Evolutionary conservation across 2,888 invertebrate species (phyloP).

Genomic region (Nematopogon swammerdamellus): DNA sequence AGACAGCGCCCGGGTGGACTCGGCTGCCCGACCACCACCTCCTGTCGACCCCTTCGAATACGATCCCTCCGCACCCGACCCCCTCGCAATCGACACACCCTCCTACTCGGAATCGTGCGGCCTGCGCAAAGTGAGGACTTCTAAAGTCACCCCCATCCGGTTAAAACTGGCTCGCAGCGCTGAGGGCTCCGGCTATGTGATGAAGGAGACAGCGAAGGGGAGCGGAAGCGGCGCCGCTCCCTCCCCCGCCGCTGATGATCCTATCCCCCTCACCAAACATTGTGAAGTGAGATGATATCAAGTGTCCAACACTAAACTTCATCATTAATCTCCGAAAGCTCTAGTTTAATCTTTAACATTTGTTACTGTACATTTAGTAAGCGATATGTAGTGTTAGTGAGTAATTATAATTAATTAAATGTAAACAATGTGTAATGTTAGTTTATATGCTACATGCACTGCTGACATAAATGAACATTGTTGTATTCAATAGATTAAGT

Average conservation of each 20-base stretch:
- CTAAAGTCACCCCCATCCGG: conserved; percentile 74
- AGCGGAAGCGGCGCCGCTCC: conserved; percentile 21
- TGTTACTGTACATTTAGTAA: conserved; percentile 1
- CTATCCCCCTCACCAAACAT: conserved; percentile 71
- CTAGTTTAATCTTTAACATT: conserved; percentile 2
- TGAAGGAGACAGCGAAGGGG: conserved; percentile 35
- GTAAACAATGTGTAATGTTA: no score
- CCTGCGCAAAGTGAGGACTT: conserved; percentile 59
- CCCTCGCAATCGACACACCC: conserved; percentile 41
- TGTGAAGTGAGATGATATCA: conserved; percentile 86
- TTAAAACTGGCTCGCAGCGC: conserved; percentile 81
- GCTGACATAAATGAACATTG: no score
- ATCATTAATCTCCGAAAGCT: conserved; percentile 1
- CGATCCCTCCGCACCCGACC: conserved; percentile 43
- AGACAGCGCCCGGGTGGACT: conserved; percentile 24
- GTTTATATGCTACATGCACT: no score
- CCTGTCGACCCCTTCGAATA: conserved; percentile 43
- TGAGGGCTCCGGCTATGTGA: conserved; percentile 69
- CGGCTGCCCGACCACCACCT: conserved; percentile 13
- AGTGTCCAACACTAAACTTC: conserved; percentile 12
- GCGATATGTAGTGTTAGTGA: not conserved
- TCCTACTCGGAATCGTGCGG: conserved; percentile 36
- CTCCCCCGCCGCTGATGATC: conserved; percentile 18
- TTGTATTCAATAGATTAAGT: no score
- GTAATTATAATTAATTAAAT: not conserved